Percentiles rank a stretch among this genome's conserved stretches.
phyloP scores from a whole-genome alignment of 2,888 invertebrate species.

The Phyto melanocephala region DNA sequence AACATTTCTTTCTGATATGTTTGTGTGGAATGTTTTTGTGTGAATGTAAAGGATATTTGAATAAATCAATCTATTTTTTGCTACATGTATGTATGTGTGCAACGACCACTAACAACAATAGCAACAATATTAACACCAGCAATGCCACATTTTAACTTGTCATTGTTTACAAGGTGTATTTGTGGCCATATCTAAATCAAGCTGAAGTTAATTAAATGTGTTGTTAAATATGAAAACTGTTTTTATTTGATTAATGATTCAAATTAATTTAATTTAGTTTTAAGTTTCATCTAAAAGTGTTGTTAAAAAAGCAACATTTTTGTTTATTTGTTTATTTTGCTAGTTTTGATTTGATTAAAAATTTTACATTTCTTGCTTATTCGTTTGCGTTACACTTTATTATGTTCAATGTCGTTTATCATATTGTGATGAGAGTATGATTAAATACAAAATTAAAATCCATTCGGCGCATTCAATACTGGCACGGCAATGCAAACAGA shows the following conservation, averaged over 20 bases:
- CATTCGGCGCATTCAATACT: background rate
- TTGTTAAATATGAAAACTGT: background rate
- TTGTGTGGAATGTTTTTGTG: background rate
- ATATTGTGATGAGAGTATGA: conserved; percentile 27
- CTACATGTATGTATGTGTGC: no score
- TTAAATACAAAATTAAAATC: conserved; percentile 42
- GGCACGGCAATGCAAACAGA: conserved; percentile 4
- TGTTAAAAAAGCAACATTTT: background rate
- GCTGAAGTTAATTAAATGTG: background rate
- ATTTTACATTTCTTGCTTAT: background rate
- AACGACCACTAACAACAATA: background rate
- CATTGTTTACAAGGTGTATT: background rate
- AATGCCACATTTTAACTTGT: background rate
- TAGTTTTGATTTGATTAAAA: background rate
- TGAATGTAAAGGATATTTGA: background rate
- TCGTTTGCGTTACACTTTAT: background rate
- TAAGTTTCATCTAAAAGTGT: no score
- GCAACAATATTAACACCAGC: background rate
- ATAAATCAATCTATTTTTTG: conserved; percentile 10
- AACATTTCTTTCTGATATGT: background rate
- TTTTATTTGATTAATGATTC: background rate
- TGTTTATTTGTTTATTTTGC: background rate
- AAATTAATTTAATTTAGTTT: background rate
- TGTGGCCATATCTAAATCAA: background rate
- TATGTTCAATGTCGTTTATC: conserved; percentile 34